These are phyloP conservation scores for Macropis europaea DNA, from an alignment of 2,888 invertebrate species.

Conservation along the genomic window DNA sequence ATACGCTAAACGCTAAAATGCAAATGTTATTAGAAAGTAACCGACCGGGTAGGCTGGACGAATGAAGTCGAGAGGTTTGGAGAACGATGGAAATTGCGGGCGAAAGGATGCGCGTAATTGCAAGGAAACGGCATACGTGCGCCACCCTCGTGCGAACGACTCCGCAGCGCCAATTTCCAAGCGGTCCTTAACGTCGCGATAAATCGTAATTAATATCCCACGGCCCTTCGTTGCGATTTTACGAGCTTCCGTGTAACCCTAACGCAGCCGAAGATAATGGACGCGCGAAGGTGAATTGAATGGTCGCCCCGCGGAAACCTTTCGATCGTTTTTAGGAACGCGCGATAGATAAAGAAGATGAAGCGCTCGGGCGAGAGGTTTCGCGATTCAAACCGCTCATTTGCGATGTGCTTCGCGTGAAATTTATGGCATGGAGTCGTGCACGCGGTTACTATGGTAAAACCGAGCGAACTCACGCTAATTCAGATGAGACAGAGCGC, in stretches of 20 bases:
- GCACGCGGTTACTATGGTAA: too few species aligned
- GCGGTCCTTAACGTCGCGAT: slow-evolving; percentile 12
- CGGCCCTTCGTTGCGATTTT: neutral
- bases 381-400: slow-evolving; percentile 1
- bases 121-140: slow-evolving; percentile 1
- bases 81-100: neutral
- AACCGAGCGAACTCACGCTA: too few species aligned
- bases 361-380: neutral
- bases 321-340: slow-evolving; percentile 6
- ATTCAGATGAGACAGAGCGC: too few species aligned
- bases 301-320: slow-evolving; percentile 4
- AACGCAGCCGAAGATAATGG: slow-evolving; percentile 7
- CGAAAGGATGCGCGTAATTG: slow-evolving; percentile 19
- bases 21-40: slow-evolving; percentile 38
- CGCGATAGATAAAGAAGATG: slow-evolving; percentile 9
- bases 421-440: slow-evolving; percentile 22
- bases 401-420: neutral
- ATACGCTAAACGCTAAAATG: slow-evolving; percentile 12
- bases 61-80: neutral
- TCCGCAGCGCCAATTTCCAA: slow-evolving; percentile 1
- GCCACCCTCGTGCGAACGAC: neutral
- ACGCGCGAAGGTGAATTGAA: slow-evolving; percentile 15
- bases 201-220: slow-evolving; percentile 41
- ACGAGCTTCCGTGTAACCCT: slow-evolving; percentile 16
- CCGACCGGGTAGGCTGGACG: too few species aligned